phyloP scores from a whole-genome alignment of 2,113 vertebrate genomes.

The Tragulus kanchil region DNA sequence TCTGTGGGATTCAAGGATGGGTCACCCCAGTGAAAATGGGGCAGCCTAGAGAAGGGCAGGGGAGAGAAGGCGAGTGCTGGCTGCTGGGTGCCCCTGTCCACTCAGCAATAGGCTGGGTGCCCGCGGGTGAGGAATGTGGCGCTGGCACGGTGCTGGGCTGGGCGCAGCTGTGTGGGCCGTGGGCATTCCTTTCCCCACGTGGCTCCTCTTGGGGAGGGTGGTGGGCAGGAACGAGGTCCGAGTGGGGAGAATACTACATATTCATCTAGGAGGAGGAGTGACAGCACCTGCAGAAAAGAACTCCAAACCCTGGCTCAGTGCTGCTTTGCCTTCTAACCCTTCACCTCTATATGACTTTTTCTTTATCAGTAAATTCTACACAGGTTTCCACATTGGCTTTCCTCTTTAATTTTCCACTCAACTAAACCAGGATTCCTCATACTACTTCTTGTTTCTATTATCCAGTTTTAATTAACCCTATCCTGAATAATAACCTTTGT shows the following conservation, averaged over 20 bases:
- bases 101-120: constrained; percentile 73
- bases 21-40: neutral
- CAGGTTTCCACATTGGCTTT: neutral
- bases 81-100: constrained; percentile 54
- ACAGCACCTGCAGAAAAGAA: neutral
- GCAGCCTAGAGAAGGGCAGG: neutral
- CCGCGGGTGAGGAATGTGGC: constrained; percentile 80
- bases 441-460: constrained; percentile 50
- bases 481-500: constrained; percentile 61
- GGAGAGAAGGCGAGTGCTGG: constrained; percentile 11
- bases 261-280: neutral
- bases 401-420: constrained; percentile 69
- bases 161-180: constrained; percentile 76
- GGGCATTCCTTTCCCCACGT: constrained; percentile 76
- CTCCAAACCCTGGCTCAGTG: neutral
- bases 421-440: constrained; percentile 60
- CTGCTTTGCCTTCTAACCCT: neutral
- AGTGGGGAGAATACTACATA: neutral
- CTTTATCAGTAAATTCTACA: neutral
- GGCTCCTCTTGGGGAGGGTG: neutral
- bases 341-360: neutral
- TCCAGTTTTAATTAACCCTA: constrained; percentile 73
- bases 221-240: neutral
- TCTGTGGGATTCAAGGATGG: constrained; percentile 40
- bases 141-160: constrained; percentile 65